phyloP scores from a whole-genome alignment of 2,797 vertebrate genomes.

The Molossus alvarezi region DNA sequence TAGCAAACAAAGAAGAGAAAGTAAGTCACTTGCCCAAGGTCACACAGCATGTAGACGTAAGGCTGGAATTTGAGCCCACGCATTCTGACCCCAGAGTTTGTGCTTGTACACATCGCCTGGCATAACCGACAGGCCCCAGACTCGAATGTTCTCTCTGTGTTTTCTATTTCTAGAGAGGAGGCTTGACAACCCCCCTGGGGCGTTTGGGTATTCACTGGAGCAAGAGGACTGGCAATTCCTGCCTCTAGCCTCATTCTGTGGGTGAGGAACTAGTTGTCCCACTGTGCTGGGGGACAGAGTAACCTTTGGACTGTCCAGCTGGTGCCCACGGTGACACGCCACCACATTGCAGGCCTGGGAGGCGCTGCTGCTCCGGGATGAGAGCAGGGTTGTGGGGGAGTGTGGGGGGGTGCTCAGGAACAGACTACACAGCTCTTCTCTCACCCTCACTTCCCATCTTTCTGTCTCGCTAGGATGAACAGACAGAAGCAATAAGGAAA shows the following conservation, averaged over 20 bases:
- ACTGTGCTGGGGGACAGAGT: neutral
- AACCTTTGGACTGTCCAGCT: neutral
- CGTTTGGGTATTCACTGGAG: neutral
- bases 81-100: neutral
- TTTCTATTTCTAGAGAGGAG: conserved; percentile 24
- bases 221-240: neutral
- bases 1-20: neutral
- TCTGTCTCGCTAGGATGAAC: neutral
- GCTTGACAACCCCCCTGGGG: neutral
- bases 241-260: neutral
- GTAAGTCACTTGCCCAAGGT: neutral
- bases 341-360: neutral
- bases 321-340: rapidly evolving
- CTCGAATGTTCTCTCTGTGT: neutral
- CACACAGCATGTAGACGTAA: neutral
- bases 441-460: neutral
- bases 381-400: too few relatives aligned
- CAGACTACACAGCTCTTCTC: neutral
- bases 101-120: neutral
- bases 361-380: neutral
- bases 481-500: neutral
- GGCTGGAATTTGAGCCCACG: neutral
- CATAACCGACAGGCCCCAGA: neutral
- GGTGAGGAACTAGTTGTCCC: neutral
- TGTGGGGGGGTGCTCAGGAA: neutral